Conservation (phyloP, 2,888 invertebrate genomes). For the Pachydiplax longipennis region DNA sequence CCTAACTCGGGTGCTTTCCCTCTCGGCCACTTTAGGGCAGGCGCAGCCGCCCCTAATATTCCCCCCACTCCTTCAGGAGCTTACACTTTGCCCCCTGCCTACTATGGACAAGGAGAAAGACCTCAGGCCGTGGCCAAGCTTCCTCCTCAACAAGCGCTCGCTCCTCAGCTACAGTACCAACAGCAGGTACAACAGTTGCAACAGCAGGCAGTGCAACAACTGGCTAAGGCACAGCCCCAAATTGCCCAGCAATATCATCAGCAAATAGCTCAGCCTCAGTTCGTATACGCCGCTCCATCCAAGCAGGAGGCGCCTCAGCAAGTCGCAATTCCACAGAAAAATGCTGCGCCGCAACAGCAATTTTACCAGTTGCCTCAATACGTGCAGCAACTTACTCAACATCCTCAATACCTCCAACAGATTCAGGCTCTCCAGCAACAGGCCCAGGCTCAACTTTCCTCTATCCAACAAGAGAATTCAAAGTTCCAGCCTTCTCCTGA, state of each 20-base stretch:
- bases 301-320: not conserved
- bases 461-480: too few relatives aligned
- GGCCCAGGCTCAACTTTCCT: not conserved
- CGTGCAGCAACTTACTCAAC: not conserved
- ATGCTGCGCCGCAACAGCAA: not conserved
- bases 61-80: not conserved
- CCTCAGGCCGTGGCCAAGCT: not conserved
- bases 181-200: constrained; percentile 1
- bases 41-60: not conserved
- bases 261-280: not conserved
- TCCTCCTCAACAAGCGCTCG: not conserved
- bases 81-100: not conserved
- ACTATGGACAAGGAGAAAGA: not conserved
- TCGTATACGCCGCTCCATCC: not conserved
- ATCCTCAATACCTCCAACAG: constrained; percentile 4
- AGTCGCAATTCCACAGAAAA: not conserved
- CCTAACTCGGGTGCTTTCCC: not conserved
- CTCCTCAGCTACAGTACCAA: not conserved
- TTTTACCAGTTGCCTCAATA: constrained; percentile 6
- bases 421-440: not conserved
- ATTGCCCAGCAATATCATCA: not conserved
- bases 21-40: not conserved
- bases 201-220: not conserved
- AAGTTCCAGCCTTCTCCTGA: too few relatives aligned
- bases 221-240: not conserved